Evolutionary conservation across 2,797 vertebrate species (phyloP), one percentile per base, ranked within the genome.

Genomic region (Lithobates pipiens): DNA sequence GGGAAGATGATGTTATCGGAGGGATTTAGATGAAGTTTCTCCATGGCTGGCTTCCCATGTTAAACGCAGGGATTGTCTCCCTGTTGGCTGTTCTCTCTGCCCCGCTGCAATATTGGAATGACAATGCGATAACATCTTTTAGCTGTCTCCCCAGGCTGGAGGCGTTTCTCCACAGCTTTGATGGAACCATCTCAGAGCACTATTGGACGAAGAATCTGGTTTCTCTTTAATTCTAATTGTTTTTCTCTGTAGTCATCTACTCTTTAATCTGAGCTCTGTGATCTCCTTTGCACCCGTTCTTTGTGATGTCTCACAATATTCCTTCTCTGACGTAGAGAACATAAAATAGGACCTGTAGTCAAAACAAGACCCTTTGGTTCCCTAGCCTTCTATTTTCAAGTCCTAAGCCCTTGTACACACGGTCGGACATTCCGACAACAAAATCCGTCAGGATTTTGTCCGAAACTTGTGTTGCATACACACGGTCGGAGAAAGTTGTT

Each of bases 111-210:
- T 68, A 77, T 69, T 69, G 36, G 80, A 83, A 78, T 83, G 80
- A 50, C 65, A 15, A n/a, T 25, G 57, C 34, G 81, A 87, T 83
- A 87, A 75, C 61, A 75, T 87, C 80, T 83, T 44, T 74, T 23
- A 68, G 42, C 57, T 68, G 85, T 86, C 69, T 74, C 67, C 77
- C 73, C 1, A 25, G 76, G 34, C 79, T 71, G 80, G 61, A 44
- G 80, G 73, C 46, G 42, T 71, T 69, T 83, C 85, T 82, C 75
- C 18, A 11, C 70, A 13, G 79, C 80, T 82, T 63, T 63, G 32
- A 65, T 77, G 85, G 54, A 69, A 44, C 32, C 2, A 42, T 74
- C 80, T 83, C 69, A 57, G 76, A 77, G 9, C 67, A 34, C 34
- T 65, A n/a, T 46, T 9, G 70, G 54, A 67, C 34, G 76, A 50